A percentile compares a stretch with the other conserved stretches of the same genome.
These are phyloP conservation scores for Pangasianodon gigas DNA, from an alignment of 2,113 vertebrate genomes.

Conservation along the genomic window DNA sequence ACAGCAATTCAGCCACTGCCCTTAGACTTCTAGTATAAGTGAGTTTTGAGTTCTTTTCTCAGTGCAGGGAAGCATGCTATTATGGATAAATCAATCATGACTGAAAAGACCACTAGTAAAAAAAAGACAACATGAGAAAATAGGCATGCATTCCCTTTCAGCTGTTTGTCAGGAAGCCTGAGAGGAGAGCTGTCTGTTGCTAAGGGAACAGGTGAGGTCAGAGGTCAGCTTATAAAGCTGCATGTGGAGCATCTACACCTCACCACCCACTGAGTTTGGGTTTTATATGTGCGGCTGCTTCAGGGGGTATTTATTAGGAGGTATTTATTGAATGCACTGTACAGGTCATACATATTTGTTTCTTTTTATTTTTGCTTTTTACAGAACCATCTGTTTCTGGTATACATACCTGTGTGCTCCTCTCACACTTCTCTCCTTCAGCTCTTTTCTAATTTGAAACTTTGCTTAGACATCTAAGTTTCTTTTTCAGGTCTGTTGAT, in stretches of 20 bases:
- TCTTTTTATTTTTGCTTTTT: constrained; percentile 50
- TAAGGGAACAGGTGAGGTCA: constrained; percentile 53
- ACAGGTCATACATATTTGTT: constrained; percentile 32
- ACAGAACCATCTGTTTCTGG: constrained; percentile 23
- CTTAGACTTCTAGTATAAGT: neutral
- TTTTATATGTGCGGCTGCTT: constrained; percentile 55
- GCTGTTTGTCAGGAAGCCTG: constrained; percentile 11
- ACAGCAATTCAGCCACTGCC: neutral
- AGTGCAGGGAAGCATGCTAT: too few species aligned
- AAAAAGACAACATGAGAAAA: constrained; percentile 12
- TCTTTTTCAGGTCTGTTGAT: neutral
- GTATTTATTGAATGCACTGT: neutral
- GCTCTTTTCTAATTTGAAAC: neutral
- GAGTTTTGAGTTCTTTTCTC: neutral
- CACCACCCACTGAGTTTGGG: constrained; percentile 3
- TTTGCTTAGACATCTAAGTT: neutral
- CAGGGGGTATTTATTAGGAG: constrained; percentile 59
- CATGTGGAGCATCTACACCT: neutral
- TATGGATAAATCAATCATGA: neutral
- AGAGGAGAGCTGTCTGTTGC: constrained; percentile 33
- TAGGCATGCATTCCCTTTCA: neutral
- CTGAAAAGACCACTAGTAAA: neutral
- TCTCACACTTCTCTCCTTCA: neutral
- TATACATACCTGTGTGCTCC: neutral
- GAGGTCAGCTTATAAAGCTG: constrained; percentile 41